Evolutionary conservation across 2,113 vertebrate genomes (phyloP).

Genomic region (Procavia capensis): DNA sequence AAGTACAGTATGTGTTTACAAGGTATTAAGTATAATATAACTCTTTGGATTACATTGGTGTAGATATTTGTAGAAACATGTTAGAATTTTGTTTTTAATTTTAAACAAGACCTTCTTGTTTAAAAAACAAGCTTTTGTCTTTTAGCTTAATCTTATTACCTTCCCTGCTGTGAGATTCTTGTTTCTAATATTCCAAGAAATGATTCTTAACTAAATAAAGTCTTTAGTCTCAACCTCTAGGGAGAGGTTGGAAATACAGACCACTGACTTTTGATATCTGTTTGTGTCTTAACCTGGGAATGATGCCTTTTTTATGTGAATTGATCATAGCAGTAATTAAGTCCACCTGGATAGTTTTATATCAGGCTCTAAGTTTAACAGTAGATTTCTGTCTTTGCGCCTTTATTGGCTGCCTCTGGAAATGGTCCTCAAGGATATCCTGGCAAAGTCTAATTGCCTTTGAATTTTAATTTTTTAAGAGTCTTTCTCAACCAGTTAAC

Average conservation of each 20-base stretch:
- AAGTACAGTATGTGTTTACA: neutral
- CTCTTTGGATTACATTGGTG: neutral
- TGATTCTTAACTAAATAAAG: neutral
- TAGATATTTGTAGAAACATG: slow-evolving; percentile 36
- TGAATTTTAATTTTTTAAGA: slow-evolving; percentile 31
- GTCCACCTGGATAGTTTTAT: neutral
- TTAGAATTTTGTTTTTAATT: slow-evolving; percentile 22
- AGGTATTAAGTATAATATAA: neutral
- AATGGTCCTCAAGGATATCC: neutral
- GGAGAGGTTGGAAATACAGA: slow-evolving; percentile 11
- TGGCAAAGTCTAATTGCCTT: slow-evolving; percentile 24
- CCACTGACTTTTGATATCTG: neutral
- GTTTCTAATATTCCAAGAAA: neutral
- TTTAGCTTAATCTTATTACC: neutral
- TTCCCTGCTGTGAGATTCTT: neutral
- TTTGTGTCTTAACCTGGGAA: slow-evolving; percentile 27
- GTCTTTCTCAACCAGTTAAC: neutral
- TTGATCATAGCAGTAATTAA: neutral
- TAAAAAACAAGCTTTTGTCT: slow-evolving; percentile 33
- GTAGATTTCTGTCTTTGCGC: neutral
- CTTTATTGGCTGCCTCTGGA: neutral
- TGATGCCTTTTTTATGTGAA: slow-evolving; percentile 29
- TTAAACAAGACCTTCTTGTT: neutral
- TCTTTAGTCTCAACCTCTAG: neutral
- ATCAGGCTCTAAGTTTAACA: slow-evolving; percentile 2